These are phyloP conservation scores for Gymnoscelis rufifasciata DNA, from an alignment of 2,888 invertebrate species.

Conservation along the genomic window DNA sequence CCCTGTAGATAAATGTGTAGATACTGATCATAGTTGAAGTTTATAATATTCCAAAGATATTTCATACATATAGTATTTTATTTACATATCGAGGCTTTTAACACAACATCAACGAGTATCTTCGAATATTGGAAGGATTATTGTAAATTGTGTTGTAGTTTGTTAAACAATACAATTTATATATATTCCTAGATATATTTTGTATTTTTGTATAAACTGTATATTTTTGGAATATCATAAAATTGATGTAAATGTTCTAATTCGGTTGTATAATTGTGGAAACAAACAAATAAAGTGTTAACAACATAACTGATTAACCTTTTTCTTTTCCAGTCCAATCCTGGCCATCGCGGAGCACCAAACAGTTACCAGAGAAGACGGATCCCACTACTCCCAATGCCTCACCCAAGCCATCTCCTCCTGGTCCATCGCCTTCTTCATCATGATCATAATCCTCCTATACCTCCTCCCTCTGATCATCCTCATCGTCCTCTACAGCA, in stretches of 20 bases:
- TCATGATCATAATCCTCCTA: slow-evolving; percentile 87
- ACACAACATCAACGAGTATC: too few species aligned
- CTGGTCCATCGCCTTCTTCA: slow-evolving; percentile 89
- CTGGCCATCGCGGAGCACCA: slow-evolving; percentile 87
- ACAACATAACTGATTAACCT: neutral
- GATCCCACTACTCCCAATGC: slow-evolving; percentile 85
- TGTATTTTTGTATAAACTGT: neutral
- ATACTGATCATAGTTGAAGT: neutral
- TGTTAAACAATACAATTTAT: too few species aligned
- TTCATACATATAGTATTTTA: neutral
- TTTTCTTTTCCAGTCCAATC: slow-evolving; percentile 85
- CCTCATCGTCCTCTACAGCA: slow-evolving; percentile 87
- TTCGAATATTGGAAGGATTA: too few species aligned
- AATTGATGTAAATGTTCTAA: neutral
- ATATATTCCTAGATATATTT: too few species aligned
- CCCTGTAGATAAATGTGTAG: slow-evolving; percentile 16
- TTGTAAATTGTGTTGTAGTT: too few species aligned
- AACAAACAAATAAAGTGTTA: neutral
- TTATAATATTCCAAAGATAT: neutral
- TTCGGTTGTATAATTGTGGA: neutral
- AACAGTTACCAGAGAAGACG: slow-evolving; percentile 83
- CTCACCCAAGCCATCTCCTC: slow-evolving; percentile 86
- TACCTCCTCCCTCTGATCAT: slow-evolving; percentile 89
- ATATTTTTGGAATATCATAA: neutral
- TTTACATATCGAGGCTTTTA: too few species aligned